Evolutionary conservation across 2,797 vertebrate genomes (phyloP), one percentile per base, ranked within the genome.

Genomic region (Sorex maritimensis): DNA sequence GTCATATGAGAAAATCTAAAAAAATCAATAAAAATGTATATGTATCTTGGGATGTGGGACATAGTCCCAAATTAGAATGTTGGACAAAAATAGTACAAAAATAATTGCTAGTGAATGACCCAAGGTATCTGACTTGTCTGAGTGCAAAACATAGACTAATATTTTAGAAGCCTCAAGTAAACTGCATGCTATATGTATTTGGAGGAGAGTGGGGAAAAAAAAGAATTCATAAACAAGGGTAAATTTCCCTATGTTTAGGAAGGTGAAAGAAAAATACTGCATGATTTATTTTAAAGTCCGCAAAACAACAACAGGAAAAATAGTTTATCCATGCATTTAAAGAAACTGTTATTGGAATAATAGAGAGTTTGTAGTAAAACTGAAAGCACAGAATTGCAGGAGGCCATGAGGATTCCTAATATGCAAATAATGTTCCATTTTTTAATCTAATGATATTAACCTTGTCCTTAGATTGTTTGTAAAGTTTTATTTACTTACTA

Each of bases 11-110:
- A 11, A 86, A 92, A 65, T 79, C 11, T 86, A 65, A 92, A 75
- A 92, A 75, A n/a, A 15, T 92, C 58, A 81, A 21, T 5, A 88
- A 67, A 85, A 80, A 93, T 55, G 26, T n/a, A 28, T 58, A 49
- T 63, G 1, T 26, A 67, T 75, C 58, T 12, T 75, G 14, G 19
- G 5, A 13, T 34, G 19, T 15, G 28, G 30, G 3, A 61, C 6
- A 61, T 58, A 73, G 21, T n/a, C 4, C 55, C 79, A 17, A 81
- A 75, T 88, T 84, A 91, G 83, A 86, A 72, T 68, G n/a, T 23
- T 19, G 19, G 81, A 71, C 15, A 83, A 55, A 55, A 88, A 61
- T 34, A 52, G 67, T n/a, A 61, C 0, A 7, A 26, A 71, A 73
- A 10, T 75, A 79, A 30, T 52, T 88, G 28, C 41, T 28, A 61